Evolutionary conservation across 2,888 invertebrate species (phyloP).

Genomic region (Stictocephala bisonia): DNA sequence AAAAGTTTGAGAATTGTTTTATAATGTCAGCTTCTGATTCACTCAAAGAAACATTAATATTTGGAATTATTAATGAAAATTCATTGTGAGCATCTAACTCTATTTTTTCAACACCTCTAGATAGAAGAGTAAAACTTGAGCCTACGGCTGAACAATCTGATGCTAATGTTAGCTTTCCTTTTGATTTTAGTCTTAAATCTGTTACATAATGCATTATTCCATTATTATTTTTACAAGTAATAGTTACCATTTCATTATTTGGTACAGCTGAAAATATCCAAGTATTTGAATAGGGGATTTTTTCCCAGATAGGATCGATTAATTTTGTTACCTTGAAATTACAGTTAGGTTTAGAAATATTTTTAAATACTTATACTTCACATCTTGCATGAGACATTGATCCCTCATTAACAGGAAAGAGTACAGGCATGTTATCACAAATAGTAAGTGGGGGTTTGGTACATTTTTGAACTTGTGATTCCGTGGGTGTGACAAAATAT

Average conservation of each 20-base stretch:
- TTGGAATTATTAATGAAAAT: constrained; percentile 2
- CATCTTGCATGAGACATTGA: not conserved
- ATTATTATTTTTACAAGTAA: constrained; percentile 12
- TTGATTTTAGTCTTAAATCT: not conserved
- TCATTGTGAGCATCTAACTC: not conserved
- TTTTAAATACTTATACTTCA: constrained; percentile 2
- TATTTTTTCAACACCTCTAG: not conserved
- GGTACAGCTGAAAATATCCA: constrained; percentile 16
- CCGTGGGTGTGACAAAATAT: not conserved
- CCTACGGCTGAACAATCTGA: constrained; percentile 8
- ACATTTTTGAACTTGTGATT: not conserved
- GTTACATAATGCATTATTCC: constrained; percentile 9
- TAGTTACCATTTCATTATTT: constrained; percentile 1
- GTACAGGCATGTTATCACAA: not conserved
- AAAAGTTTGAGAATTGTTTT: not conserved
- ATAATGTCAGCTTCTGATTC: constrained; percentile 10
- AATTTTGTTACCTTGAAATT: not conserved
- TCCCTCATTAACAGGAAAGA: not conserved
- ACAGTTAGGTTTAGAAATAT: constrained; percentile 3
- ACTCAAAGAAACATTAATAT: not conserved
- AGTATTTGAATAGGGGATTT: constrained; percentile 2
- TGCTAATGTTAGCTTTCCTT: not conserved
- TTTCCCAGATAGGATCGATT: not conserved
- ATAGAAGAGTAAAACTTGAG: constrained; percentile 8
- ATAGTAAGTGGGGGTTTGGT: not conserved